Conservation (phyloP, 2,113 vertebrate species). For the Petroica traversi region DNA sequence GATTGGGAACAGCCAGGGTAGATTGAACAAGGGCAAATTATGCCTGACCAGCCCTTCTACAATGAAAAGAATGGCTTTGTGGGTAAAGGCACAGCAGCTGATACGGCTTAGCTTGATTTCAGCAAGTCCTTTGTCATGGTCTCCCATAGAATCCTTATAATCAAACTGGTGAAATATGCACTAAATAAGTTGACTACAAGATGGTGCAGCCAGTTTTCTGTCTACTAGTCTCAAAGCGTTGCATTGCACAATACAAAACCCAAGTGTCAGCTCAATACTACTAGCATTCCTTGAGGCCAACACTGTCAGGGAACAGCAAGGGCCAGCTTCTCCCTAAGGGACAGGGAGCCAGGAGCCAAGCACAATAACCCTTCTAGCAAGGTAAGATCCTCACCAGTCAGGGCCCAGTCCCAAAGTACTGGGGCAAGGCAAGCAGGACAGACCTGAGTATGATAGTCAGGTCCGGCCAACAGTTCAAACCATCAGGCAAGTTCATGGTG, state of each 20-base stretch:
- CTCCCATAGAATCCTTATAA: neutral
- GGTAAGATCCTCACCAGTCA: neutral
- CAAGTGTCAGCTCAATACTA: too few species aligned
- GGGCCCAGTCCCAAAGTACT: too few species aligned
- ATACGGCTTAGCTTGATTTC: neutral
- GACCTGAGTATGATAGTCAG: too few species aligned
- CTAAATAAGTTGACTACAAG: neutral
- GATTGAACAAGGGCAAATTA: neutral
- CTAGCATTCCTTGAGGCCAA: too few species aligned
- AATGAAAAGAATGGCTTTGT: neutral
- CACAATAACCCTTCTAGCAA: neutral
- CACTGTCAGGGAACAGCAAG: neutral
- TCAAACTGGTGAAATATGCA: neutral
- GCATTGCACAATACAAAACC: too few species aligned
- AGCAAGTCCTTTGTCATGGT: neutral
- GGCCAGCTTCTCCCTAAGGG: neutral
- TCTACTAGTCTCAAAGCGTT: too few species aligned
- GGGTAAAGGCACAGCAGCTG: neutral
- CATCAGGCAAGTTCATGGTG: neutral
- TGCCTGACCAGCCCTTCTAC: neutral
- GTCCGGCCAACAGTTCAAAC: neutral
- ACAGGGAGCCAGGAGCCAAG: neutral
- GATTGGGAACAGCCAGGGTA: neutral
- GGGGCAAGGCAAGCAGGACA: too few species aligned
- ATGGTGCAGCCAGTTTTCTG: neutral